These are phyloP conservation scores for Sitta carolinensis DNA, from an alignment of 2,797 vertebrate species.

Conservation along the genomic window DNA sequence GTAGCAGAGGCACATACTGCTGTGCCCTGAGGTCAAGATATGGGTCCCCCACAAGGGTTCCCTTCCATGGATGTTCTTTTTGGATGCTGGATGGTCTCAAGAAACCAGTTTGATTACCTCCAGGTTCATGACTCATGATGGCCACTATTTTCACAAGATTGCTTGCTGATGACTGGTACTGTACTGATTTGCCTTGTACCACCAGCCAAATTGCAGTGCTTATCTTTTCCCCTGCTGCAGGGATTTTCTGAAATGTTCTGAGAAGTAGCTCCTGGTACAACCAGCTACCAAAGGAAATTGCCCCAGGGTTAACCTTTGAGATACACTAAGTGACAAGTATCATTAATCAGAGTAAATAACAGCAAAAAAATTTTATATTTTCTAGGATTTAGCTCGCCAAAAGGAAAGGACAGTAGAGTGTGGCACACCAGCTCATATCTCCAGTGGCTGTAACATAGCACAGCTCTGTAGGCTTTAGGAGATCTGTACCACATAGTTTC, in stretches of 20 bases:
- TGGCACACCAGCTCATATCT: background rate
- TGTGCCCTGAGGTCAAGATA: background rate
- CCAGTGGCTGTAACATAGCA: background rate
- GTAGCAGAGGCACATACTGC: accelerated
- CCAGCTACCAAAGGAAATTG: background rate
- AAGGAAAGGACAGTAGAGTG: background rate
- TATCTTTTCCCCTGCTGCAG: background rate
- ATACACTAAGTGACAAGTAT: background rate
- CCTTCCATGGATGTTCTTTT: background rate
- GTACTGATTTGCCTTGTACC: background rate
- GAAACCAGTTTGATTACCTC: background rate
- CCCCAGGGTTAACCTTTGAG: background rate
- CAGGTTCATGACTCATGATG: background rate
- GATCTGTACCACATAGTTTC: background rate
- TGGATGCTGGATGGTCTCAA: background rate
- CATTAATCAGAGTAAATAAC: slow-evolving; percentile 24
- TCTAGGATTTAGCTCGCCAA: background rate
- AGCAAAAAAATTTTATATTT: background rate
- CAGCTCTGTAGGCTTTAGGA: background rate
- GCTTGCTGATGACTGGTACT: background rate
- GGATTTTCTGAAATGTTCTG: background rate
- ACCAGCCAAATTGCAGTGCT: background rate
- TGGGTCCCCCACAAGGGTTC: background rate
- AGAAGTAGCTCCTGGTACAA: background rate
- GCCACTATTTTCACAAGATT: background rate